Base-by-base conservation (phyloP, 1,140 invertebrate species). In the Drosophila oshimai region DNA sequence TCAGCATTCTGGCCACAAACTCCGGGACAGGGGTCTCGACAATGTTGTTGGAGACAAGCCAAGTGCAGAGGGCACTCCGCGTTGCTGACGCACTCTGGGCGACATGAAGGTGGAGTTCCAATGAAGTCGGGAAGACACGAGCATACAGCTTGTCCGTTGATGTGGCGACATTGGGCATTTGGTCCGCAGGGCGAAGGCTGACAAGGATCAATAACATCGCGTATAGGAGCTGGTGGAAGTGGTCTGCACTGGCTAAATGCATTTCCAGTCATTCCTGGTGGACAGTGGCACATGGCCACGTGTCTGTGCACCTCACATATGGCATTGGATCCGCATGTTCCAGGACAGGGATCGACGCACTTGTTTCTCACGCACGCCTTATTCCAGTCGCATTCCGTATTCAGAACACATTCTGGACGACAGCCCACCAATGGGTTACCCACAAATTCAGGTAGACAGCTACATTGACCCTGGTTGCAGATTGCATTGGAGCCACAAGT, bases 331-430 rank as follows among this genome's bases (percentile, higher is more conserved):
- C 95, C 96, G 84, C 96, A 97, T 1, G 94, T 95, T 42, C 94
- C 95, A 20, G 93, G 92, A 77, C 95, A 96, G 15, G 95, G 95
- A 92, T 96, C 94, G 3, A 93, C 90, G 81, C 95, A 96, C 89
- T 94, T 95, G 62, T 95, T 94, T 61, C 93, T 93, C 44, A 94
- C 93, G 80, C 96, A 97, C 2, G 95, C 94, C 88, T 94, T 95
- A 34, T 93, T 92, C 47, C 93, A 91, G 2, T 95, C 91, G 90
- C 96, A 97, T 61, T 97, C 96, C 1, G 95, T 94, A 89, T 95
- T 97, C 78, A 96, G 93, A 0, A 96, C 94, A 90, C 96, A 97
- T 91, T 97, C 96, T 12, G 96, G 96, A 62, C 95, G 91, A 90
- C 96, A 97, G 3, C 93, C 94, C 64, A 91, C 74, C 33, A 94